Base-by-base conservation (phyloP, 2,113 vertebrate species). In the Aldabrachelys gigantea region DNA sequence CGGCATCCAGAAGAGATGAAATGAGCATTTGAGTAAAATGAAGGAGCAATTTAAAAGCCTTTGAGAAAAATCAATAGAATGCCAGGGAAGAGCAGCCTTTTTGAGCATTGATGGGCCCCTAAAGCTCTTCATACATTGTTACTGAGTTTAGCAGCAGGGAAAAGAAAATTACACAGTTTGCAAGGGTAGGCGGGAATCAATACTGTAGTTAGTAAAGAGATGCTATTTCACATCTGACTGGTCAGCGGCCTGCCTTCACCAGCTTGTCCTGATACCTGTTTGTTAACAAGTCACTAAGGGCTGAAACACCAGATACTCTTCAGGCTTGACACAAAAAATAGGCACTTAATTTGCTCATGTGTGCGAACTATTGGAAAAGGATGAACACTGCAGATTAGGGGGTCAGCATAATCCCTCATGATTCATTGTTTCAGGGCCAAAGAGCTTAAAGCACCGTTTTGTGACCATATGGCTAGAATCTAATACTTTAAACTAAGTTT, bases 141-240 rank as follows among this genome's bases (percentile, higher is more conserved):
- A 96, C 98, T 62, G 97, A 98, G 98, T 98, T 98, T 98, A 98
- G 98, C 96, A 88, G 97, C 95, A 89, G 97, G 98, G 98, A 98
- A 98, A 97, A 98, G 98, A 98, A 98, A 98, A 98, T 98, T 97
- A 98, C 98, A 98, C 96, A 93, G 96, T 89, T 97, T 97, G 98
- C 88, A 84, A 95, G 98, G 97, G 98, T 97, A 98, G 98, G 98
- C 88, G 97, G 97, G 98, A 98, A 99, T 99, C 99, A 93, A 99
- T 99, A 99, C 96, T 94, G 98, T 98, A 99, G 99, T 99, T 99
- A 99, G 99, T 98, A 98, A 98, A 99, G 99, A 99, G 99, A 99
- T 97, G 99, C 99, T 98, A 99, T 99, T 99, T 99, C 99, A 99
- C 99, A 99, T 99, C 97, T 99, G 98, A 99, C 98, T 99, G 99